Percentiles rank a stretch among this genome's conserved stretches.
These are phyloP conservation scores for Flexamia atlantica DNA, from an alignment of 2,888 invertebrate genomes.

Conservation along the genomic window DNA sequence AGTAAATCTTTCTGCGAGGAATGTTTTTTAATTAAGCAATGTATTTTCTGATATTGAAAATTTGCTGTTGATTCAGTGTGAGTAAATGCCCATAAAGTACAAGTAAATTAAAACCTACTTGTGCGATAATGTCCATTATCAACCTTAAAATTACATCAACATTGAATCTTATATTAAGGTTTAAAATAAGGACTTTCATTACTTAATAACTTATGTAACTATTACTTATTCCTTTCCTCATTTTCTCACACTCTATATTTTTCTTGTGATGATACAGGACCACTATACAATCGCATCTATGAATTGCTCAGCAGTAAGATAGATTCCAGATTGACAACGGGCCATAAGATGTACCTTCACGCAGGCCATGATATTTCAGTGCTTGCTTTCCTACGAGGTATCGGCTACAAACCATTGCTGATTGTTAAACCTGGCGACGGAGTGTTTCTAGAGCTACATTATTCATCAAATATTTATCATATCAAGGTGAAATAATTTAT, in stretches of 20 bases:
- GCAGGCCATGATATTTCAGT: constrained; percentile 8
- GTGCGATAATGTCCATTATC: no score
- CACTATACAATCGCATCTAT: neutral
- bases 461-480: neutral
- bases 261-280: neutral
- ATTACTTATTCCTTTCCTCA: no score
- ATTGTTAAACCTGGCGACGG: constrained; percentile 3
- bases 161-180: no score
- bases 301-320: neutral
- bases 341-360: constrained; percentile 6
- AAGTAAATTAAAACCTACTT: no score
- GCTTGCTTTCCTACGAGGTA: neutral
- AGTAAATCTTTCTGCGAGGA: no score
- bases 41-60: no score
- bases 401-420: neutral
- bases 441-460: constrained; percentile 6
- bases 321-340: neutral
- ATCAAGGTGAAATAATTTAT: constrained; percentile 5
- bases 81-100: no score
- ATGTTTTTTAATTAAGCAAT: no score
- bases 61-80: no score
- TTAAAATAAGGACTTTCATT: no score
- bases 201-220: no score
- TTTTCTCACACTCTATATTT: neutral
- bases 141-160: no score